Percentiles rank a stretch among this genome's conserved stretches.
These are phyloP conservation scores for Lanistes nyassanus DNA, from an alignment of 1,140 invertebrate genomes.

Conservation along the genomic window DNA sequence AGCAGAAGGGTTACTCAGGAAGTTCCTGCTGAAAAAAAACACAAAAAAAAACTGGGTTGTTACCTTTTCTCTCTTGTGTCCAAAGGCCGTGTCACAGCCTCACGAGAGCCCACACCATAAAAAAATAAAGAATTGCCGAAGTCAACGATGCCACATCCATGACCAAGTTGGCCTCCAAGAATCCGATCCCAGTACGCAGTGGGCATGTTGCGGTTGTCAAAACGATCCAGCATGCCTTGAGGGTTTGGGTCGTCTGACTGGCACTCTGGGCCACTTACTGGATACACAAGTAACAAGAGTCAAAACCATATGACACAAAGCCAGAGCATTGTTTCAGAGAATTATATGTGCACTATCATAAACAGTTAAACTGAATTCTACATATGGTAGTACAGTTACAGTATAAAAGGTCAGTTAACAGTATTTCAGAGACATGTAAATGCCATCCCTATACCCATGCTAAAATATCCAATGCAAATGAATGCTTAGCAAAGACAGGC, in stretches of 20 bases:
- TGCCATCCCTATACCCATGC: no score
- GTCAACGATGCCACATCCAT: constrained; percentile 60
- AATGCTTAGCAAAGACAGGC: no score
- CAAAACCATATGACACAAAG: background rate
- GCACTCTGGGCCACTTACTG: background rate
- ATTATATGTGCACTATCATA: background rate
- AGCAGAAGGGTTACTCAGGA: background rate
- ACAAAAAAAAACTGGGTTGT: background rate
- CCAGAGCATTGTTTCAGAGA: constrained; percentile 2
- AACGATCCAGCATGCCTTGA: constrained; percentile 58
- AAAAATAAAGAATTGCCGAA: constrained; percentile 62
- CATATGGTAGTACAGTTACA: no score
- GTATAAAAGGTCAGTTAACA: no score
- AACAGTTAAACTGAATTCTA: no score
- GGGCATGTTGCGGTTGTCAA: constrained; percentile 61
- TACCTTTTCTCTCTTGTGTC: constrained; percentile 59
- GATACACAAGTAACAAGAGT: background rate
- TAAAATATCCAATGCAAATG: no score
- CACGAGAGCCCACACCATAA: constrained; percentile 55
- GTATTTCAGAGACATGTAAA: no score
- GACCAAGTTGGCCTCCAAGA: constrained; percentile 54
- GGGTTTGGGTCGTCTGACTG: constrained; percentile 37
- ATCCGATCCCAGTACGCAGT: constrained; percentile 57
- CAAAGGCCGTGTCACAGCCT: constrained; percentile 57
- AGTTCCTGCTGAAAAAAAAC: background rate